Base-by-base conservation (phyloP, 2,888 invertebrate species). In the Euspilapteryx auroguttella region DNA sequence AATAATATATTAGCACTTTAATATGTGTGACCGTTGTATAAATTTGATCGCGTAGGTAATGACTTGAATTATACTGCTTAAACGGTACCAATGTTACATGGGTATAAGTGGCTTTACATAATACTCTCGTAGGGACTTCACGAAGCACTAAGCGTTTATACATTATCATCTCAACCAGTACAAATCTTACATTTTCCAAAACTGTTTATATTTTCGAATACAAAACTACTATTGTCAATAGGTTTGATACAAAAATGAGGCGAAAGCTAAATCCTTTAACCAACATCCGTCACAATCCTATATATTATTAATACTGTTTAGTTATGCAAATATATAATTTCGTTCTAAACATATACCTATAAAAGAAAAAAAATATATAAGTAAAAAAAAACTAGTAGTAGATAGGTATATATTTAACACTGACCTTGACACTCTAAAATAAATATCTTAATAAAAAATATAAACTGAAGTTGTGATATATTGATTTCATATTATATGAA, bases 271-370 rank as follows among this genome's bases (percentile, higher is more conserved):
- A n/a, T n/a, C n/a, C n/a, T n/a, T n/a, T n/a, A n/a, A n/a, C n/a
- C n/a, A n/a, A n/a, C n/a, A n/a, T n/a, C n/a, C n/a, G n/a, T n/a
- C n/a, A n/a, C n/a, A n/a, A n/a, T n/a, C n/a, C n/a, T n/a, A n/a
- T 45, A 34, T 44, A 47, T 51, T 55, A 48, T 21, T 61, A 61
- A 61, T 61, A 61, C 61, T 61, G n/a, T n/a, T n/a, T n/a, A n/a
- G 61, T 55, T 50, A 49, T 45, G 45, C 49, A 39, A 42, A n/a
- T n/a, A 48, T 37, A 47, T 38, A 39, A 43, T 45, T n/a, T 27
- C 27, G 21, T 21, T 21, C 27, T 27, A 27, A n/a, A n/a, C n/a
- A n/a, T n/a, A n/a, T n/a, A n/a, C n/a, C n/a, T n/a, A n/a, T n/a
- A n/a, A n/a, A n/a, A n/a, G n/a, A n/a, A n/a, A n/a, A n/a, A n/a